phyloP scores from a whole-genome alignment of 2,797 vertebrate species.

The Loriculus beryllinus region DNA sequence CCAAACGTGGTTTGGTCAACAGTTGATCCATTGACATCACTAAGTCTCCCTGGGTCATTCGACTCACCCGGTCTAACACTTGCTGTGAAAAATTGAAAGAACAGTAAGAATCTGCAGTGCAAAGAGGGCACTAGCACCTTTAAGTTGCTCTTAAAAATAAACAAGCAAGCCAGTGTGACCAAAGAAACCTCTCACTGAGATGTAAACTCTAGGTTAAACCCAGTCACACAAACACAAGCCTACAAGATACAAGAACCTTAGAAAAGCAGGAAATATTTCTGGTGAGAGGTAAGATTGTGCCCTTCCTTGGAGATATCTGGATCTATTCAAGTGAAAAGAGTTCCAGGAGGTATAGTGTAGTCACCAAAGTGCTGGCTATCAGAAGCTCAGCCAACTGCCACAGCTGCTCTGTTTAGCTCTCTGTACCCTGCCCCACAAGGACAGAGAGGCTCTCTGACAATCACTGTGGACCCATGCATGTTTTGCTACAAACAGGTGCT shows the following conservation, averaged over 20 bases:
- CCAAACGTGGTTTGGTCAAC: conserved; percentile 94
- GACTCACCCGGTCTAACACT: conserved; percentile 94
- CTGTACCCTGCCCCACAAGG: not conserved
- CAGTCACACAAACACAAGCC: not conserved
- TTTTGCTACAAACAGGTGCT: not conserved
- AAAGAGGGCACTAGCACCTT: not conserved
- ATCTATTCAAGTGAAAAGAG: not conserved
- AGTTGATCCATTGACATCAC: conserved; percentile 99
- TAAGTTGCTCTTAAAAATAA: not conserved
- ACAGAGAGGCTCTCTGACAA: not conserved
- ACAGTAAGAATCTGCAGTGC: not conserved
- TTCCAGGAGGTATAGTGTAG: not conserved
- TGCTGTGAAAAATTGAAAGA: conserved; percentile 78
- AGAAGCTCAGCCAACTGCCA: not conserved
- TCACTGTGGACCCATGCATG: not conserved
- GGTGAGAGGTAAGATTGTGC: not conserved
- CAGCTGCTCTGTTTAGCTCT: not conserved
- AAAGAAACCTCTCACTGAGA: not conserved
- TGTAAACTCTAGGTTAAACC: not conserved
- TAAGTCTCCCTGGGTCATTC: conserved; percentile 96
- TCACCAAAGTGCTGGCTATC: not conserved
- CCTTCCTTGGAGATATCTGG: not conserved
- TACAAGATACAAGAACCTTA: not conserved
- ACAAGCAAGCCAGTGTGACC: accelerated
- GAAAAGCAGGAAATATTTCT: not conserved